Conservation (phyloP, 2,888 invertebrate genomes). For the Cephus spinipes region DNA sequence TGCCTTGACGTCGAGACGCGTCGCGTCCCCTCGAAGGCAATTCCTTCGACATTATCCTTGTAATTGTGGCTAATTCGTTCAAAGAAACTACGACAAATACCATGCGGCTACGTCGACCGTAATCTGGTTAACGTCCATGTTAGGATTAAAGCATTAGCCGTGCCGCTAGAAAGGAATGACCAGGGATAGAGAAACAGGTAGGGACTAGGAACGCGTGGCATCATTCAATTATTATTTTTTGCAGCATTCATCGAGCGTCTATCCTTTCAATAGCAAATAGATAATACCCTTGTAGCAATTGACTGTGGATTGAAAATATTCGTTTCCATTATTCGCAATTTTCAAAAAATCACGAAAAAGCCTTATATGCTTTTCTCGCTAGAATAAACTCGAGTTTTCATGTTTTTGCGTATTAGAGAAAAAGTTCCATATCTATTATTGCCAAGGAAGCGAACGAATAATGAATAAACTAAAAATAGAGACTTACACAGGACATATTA, state of each 20-base stretch:
- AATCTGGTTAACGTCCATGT: conserved; percentile 58
- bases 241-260: not conserved
- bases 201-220: conserved; percentile 25
- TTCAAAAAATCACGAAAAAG: too few species aligned
- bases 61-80: conserved; percentile 60
- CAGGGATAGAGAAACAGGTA: conserved; percentile 7
- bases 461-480: too few species aligned
- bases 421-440: too few species aligned
- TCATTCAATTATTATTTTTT: conserved; percentile 37
- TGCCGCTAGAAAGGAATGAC: conserved; percentile 18
- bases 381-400: too few species aligned
- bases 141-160: conserved; percentile 56
- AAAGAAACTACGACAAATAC: conserved; percentile 43
- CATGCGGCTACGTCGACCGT: conserved; percentile 28
- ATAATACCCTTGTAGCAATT: not conserved
- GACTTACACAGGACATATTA: too few species aligned
- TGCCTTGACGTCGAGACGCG: not conserved
- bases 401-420: too few species aligned
- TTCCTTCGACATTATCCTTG: conserved; percentile 43
- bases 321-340: not conserved
- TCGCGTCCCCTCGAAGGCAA: not conserved
- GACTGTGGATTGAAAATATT: not conserved
- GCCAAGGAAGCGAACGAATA: too few species aligned
- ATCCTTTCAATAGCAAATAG: not conserved
- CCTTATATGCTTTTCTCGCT: too few species aligned